These are phyloP conservation scores for Gila orcuttii DNA, from an alignment of 2,113 vertebrate genomes.

Conservation along the genomic window DNA sequence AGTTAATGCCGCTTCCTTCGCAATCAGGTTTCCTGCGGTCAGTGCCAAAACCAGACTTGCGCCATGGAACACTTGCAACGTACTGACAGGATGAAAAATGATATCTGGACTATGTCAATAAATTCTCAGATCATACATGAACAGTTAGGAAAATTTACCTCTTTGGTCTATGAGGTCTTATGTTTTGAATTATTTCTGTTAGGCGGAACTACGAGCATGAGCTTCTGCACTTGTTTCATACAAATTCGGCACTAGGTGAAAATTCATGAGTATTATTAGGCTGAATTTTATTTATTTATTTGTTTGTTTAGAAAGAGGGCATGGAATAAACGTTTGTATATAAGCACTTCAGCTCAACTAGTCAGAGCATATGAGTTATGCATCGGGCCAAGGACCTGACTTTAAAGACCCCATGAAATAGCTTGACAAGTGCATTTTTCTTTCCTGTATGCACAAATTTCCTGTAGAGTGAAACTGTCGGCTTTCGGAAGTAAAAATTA, in stretches of 20 bases:
- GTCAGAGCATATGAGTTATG: not conserved
- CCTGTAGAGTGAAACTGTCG: no score
- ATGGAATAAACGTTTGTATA: not conserved
- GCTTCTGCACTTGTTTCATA: constrained; percentile 7
- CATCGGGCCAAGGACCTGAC: not conserved
- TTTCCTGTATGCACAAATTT: not conserved
- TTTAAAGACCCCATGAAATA: not conserved
- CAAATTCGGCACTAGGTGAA: not conserved
- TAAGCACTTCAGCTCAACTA: not conserved
- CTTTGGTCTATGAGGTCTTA: constrained; percentile 38
- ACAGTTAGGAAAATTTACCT: constrained; percentile 34
- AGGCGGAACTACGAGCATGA: not conserved
- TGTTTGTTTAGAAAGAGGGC: no score
- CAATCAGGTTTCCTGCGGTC: constrained; percentile 61
- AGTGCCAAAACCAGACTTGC: constrained; percentile 59
- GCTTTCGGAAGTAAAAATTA: no score
- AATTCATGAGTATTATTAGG: constrained; percentile 1
- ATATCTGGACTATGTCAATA: constrained; percentile 68
- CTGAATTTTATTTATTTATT: not conserved
- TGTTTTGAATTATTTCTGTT: constrained; percentile 20
- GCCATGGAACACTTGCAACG: constrained; percentile 61
- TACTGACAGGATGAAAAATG: constrained; percentile 68
- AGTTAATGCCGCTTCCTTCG: constrained; percentile 65
- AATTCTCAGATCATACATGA: constrained; percentile 60
- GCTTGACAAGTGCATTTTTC: not conserved